Conservation (phyloP, 2,797 vertebrate species). For the Mus caroli region DNA sequence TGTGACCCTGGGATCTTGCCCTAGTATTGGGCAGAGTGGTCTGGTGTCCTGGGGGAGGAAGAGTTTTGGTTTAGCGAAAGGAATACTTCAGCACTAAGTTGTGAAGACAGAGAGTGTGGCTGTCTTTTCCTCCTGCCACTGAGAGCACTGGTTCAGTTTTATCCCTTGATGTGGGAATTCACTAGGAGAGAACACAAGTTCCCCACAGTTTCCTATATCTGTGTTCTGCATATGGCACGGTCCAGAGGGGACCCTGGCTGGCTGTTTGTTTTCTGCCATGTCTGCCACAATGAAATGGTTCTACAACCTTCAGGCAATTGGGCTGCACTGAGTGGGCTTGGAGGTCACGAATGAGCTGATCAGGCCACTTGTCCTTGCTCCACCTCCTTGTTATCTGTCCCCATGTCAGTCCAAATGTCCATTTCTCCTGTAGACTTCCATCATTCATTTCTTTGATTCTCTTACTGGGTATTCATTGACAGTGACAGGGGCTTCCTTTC, state of each 20-base stretch:
- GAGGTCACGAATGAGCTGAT: too few species aligned
- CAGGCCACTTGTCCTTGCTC: too few species aligned
- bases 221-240: background rate
- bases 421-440: background rate
- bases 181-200: too few species aligned
- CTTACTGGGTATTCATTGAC: background rate
- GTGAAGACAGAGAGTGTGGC: background rate
- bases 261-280: slow-evolving; percentile 30
- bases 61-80: background rate
- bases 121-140: background rate
- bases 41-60: too few species aligned
- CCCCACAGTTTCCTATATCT: background rate
- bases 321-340: background rate
- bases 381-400: fast-evolving
- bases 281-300: background rate
- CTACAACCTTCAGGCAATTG: background rate
- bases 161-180: too few species aligned
- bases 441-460: background rate
- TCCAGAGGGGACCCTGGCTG: background rate
- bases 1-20: background rate
- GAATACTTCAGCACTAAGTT: background rate
- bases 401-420: background rate
- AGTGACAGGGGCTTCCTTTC: background rate
- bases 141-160: background rate
- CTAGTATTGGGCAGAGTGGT: background rate